Conservation (phyloP, 1,140 invertebrate genomes). For the Conopomorpha cramerella region DNA sequence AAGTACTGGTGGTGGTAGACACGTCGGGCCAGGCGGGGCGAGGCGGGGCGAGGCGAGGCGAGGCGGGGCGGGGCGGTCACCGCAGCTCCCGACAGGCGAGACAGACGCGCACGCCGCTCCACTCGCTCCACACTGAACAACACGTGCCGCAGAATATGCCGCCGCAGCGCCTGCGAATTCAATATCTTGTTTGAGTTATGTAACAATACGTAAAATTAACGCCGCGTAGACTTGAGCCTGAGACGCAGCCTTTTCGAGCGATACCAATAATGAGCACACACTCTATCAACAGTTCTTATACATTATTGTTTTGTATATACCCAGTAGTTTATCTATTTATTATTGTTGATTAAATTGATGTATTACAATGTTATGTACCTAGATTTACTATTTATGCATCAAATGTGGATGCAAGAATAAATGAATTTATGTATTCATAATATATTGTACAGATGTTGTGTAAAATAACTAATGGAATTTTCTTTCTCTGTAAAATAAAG, state of each 20-base stretch:
- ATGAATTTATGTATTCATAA: no score
- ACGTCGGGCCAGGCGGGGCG: no score
- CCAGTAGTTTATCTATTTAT: no score
- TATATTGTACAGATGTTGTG: no score
- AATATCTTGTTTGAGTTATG: not conserved
- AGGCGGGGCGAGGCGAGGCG: no score
- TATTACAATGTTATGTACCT: no score
- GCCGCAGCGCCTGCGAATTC: slow-evolving; percentile 27
- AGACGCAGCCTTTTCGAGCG: not conserved
- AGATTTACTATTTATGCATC: no score
- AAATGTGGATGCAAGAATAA: no score
- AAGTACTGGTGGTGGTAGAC: no score
- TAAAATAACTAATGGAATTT: no score
- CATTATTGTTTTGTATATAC: not conserved
- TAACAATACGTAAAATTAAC: not conserved
- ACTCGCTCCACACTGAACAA: slow-evolving; percentile 37
- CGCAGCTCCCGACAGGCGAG: slow-evolving; percentile 36
- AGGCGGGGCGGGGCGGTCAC: slow-evolving; percentile 35
- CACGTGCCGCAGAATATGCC: slow-evolving; percentile 49
- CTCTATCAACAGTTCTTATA: not conserved
- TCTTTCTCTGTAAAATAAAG: no score
- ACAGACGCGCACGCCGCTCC: slow-evolving; percentile 35
- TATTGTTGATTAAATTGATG: no score
- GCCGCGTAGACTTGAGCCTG: not conserved
- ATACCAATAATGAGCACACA: not conserved